Evolutionary conservation across 2,113 vertebrate genomes (phyloP).

Genomic region (Aptenodytes forsteri): DNA sequence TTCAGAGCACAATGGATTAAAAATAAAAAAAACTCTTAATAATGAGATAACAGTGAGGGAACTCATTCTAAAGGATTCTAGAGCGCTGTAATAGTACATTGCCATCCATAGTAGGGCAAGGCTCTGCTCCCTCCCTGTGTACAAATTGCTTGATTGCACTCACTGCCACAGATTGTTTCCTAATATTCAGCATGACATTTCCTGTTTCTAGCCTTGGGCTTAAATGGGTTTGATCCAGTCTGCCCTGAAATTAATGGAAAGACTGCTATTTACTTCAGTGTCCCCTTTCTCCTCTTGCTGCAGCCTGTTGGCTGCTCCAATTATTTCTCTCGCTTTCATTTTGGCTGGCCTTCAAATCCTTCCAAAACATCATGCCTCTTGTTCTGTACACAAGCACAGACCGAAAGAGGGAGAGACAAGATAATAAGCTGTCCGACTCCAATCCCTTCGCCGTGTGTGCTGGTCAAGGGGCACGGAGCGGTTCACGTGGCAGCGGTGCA

Average conservation of each 20-base stretch:
- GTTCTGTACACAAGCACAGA: background rate
- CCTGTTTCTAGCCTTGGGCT: conserved; percentile 7
- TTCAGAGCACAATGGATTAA: background rate
- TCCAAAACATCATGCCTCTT: background rate
- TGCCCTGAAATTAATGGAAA: background rate
- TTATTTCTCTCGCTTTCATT: background rate
- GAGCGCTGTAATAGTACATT: rapidly evolving
- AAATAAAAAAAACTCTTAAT: background rate
- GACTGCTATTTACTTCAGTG: background rate
- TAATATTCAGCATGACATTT: background rate
- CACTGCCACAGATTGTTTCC: background rate
- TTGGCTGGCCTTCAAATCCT: background rate
- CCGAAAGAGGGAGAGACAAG: background rate
- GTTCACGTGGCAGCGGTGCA: rapidly evolving
- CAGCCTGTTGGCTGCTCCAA: background rate
- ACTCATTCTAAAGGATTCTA: background rate
- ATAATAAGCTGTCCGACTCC: background rate
- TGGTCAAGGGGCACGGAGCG: background rate
- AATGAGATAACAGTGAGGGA: background rate
- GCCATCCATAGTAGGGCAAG: background rate
- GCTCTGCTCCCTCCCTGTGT: background rate
- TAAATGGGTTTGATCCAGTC: background rate
- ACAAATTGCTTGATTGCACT: background rate
- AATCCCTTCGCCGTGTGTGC: rapidly evolving
- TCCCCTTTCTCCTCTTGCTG: background rate